phyloP scores from a whole-genome alignment of 2,888 invertebrate species.

The Cryptus viduatorius region DNA sequence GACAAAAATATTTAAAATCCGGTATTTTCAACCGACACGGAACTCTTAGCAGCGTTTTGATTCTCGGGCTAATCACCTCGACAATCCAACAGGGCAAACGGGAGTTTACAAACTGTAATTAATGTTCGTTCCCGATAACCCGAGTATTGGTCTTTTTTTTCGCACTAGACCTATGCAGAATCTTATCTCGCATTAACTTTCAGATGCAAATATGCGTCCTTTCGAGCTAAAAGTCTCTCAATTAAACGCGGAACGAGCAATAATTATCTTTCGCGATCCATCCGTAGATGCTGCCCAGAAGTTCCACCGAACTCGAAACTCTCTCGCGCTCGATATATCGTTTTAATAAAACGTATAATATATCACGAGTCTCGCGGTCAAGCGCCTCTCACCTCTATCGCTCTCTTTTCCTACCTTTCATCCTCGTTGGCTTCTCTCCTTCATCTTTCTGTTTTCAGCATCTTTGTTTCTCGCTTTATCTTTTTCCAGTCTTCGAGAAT shows the following conservation, averaged over 20 bases:
- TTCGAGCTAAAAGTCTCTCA: conserved; percentile 68
- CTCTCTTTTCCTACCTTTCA: conserved; percentile 36
- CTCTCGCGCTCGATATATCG: conserved; percentile 73
- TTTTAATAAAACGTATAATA: conserved; percentile 79
- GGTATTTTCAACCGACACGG: too few relatives aligned
- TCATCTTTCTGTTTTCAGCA: conserved; percentile 28
- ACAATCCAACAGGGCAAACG: too few relatives aligned
- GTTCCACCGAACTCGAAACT: conserved; percentile 6
- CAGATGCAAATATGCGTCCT: conserved; percentile 68
- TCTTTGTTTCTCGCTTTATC: conserved; percentile 25
- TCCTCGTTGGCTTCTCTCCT: conserved; percentile 20
- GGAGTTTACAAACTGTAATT: too few relatives aligned
- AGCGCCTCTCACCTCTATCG: conserved; percentile 38
- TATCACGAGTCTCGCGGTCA: conserved; percentile 71
- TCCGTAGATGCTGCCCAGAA: conserved; percentile 12
- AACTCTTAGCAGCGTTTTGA: too few relatives aligned
- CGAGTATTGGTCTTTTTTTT: too few relatives aligned
- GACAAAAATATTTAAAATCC: too few relatives aligned
- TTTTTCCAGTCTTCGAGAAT: conserved; percentile 64
- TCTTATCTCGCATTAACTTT: conserved; percentile 58
- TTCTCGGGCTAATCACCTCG: too few relatives aligned
- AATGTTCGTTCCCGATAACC: too few relatives aligned
- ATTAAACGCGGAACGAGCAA: conserved; percentile 74
- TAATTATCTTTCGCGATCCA: conserved; percentile 72
- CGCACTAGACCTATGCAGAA: conserved; percentile 39